Percentiles rank a stretch among this genome's conserved stretches.
phyloP scores from a whole-genome alignment of 2,113 vertebrate species.

The Pluvianellus socialis region DNA sequence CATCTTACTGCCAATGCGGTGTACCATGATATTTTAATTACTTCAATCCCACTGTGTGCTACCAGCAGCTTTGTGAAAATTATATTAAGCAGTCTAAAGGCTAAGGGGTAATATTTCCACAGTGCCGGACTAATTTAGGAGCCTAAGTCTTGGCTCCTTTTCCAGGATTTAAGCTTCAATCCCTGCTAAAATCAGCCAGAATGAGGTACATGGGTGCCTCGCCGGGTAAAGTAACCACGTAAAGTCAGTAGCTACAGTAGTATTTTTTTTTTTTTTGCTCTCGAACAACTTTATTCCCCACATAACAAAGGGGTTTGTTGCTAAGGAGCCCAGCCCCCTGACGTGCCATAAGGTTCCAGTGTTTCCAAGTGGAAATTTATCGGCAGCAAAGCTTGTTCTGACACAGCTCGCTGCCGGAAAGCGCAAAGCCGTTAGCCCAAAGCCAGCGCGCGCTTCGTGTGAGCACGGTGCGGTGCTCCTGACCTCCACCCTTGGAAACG shows the following conservation, averaged over 20 bases:
- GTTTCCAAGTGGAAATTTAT: background rate
- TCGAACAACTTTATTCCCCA: background rate
- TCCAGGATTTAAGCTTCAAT: background rate
- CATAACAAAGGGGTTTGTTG: background rate
- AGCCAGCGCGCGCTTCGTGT: background rate
- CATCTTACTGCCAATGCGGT: background rate
- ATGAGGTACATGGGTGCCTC: background rate
- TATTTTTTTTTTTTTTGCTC: background rate
- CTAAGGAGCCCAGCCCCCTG: background rate
- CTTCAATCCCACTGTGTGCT: background rate
- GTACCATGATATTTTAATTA: slow-evolving; percentile 23
- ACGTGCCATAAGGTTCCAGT: background rate
- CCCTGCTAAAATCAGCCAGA: background rate
- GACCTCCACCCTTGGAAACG: background rate
- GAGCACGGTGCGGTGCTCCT: background rate
- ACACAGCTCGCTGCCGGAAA: background rate
- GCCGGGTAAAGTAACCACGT: background rate
- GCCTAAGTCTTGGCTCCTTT: background rate
- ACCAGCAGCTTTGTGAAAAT: slow-evolving; percentile 36
- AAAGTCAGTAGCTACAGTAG: background rate
- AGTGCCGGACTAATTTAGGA: background rate
- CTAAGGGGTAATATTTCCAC: slow-evolving; percentile 9
- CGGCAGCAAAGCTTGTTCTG: background rate
- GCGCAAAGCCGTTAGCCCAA: background rate
- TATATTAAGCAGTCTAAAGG: background rate